Base-by-base conservation (phyloP, 2,888 invertebrate genomes). In the Choreutis nemorana region DNA sequence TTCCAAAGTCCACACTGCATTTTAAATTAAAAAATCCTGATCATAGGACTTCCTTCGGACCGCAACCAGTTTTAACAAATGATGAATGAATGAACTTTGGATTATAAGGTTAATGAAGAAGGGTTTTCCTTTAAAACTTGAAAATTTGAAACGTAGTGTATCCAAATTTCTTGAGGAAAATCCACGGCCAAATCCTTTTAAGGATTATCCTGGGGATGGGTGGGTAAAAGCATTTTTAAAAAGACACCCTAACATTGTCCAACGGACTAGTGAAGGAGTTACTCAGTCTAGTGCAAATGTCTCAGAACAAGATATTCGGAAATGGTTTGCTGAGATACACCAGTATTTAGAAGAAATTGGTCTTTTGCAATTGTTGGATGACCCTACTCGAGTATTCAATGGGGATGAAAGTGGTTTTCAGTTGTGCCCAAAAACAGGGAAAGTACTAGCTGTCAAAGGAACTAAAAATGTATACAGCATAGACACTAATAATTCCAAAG, bases 371-470 rank as follows among this genome's bases (percentile, higher is more conserved):
- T 16, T 36, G 25, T 2, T 44, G 23, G 12, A 37, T 6, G 32
- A 46, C 11, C 44, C 45, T 30, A 13, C 22, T 14, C 30, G 42
- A 21, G 28, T 45, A 23, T 44, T 44, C 21, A 45, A 48, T 20
- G 18, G 39, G n/a, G 63, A 64, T 38, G 60, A 64, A 36, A 48
- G 50, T 11, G 54, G 49, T 2, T 60, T 65, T 36, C 59, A 44
- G 33, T 38, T 64, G 15, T 36, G 38, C 21, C 59, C 62, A 11
- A 60, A 62, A 38, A 41, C 41, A 2, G 37, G 44, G 9, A 40
- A 43, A 29, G 60, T 60, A 10, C 28, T 65, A 10, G 44, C 37
- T 2, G 42, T 35, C 37, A 54, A 48, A 45, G 55, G 50, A 18
- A 42, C 46, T 4, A 52, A 52, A 37, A 34, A 43, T 18, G 36